Evolutionary conservation across 1,140 invertebrate species (phyloP).

Genomic region (Tenebrio molitor): DNA sequence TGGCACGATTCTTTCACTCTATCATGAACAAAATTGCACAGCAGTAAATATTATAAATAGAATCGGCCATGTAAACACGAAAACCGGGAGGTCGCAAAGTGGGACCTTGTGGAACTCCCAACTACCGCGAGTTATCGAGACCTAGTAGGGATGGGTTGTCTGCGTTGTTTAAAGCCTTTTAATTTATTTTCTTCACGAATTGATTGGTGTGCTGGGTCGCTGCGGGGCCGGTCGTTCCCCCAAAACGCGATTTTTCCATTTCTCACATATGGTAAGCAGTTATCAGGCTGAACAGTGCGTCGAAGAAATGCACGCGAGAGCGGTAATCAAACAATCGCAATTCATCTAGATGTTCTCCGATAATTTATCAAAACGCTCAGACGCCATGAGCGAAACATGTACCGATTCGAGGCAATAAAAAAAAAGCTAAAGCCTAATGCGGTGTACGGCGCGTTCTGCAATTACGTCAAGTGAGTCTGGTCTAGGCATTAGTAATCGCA

Average conservation of each 20-base stretch:
- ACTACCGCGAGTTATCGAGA: too few species aligned
- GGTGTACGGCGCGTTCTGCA: slow-evolving; percentile 14
- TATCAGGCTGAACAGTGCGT: slow-evolving; percentile 8
- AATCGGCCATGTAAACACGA: too few species aligned
- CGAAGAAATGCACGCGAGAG: slow-evolving; percentile 8
- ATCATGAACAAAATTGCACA: too few species aligned
- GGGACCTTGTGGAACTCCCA: too few species aligned
- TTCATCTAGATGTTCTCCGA: slow-evolving; percentile 26
- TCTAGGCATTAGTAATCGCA: slow-evolving; percentile 42
- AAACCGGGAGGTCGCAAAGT: too few species aligned
- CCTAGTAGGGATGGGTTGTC: too few species aligned
- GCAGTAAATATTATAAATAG: too few species aligned
- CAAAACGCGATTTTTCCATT: slow-evolving; percentile 32
- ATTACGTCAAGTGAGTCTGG: slow-evolving; percentile 39
- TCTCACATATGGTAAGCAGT: slow-evolving; percentile 32
- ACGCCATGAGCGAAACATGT: slow-evolving; percentile 20
- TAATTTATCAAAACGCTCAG: slow-evolving; percentile 24
- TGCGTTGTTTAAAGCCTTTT: too few species aligned
- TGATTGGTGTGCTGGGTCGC: too few species aligned
- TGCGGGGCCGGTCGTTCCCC: slow-evolving; percentile 25
- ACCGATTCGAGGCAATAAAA: not conserved
- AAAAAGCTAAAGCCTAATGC: slow-evolving; percentile 20
- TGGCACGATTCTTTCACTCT: too few species aligned
- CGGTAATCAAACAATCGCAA: slow-evolving; percentile 12
- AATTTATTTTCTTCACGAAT: too few species aligned